Base-by-base conservation (phyloP, 2,888 invertebrate species). In the Aphidius colemani region DNA sequence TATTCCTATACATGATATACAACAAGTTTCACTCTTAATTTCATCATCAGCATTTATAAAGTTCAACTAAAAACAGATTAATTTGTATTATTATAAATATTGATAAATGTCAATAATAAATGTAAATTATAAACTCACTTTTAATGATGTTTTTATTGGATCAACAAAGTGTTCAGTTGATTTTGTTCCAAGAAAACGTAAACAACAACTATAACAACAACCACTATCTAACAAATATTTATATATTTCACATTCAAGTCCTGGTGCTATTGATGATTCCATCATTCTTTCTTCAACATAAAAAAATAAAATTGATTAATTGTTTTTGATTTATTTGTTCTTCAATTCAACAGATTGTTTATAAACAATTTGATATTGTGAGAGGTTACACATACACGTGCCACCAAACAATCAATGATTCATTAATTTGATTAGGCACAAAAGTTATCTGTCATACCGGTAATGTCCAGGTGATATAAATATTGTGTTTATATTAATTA, bases 1-100 rank as follows among this genome's bases (percentile, higher is more conserved):
- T 7, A 94, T 82, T 1, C 91, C 92, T 7, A 94, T 81, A 75
- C 94, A 95, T 58, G 88, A 86, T 0, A 86, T 80, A 73, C 95
- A 95, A 0, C 87, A 81, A 69, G 83, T 84, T 0, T 76, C 67
- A 67, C 88, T 87, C 7, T 79, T 73, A 66, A 83, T 84, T 75
- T 88, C 88, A 41, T 71, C 63, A 3, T 78, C 72, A 1, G 66
- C 67, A 13, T 66, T 61, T 6, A 72, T 66, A 53, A 72, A 75
- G 30, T 69, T 72, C 45, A 73, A 43, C 79, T 80, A 43, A 7
- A 70, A 70, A 45, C 59, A 59, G 43, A 57, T 10, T 40, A 8
- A 5, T 7, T 11, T 50, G 11, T 11, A 53, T 53, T 67, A 9
- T 6, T 39, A 49, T 11, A 46, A 50, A 48, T 13, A 46, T 40